Base-by-base conservation (phyloP, 1,140 invertebrate genomes). In the Drosophila rufa region DNA sequence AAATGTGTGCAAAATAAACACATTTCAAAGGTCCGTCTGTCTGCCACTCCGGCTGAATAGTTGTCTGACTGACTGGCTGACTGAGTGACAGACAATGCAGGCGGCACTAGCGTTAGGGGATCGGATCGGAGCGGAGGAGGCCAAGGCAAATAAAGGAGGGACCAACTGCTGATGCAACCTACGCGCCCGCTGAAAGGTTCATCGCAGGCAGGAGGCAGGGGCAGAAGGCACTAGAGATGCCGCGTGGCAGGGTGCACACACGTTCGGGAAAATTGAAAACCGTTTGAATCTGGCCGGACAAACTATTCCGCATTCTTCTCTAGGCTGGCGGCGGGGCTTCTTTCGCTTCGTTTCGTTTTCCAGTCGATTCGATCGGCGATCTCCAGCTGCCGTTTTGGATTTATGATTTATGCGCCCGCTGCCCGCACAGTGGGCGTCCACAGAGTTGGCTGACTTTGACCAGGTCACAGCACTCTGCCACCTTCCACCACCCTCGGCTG, bases 271-370 rank as follows among this genome's bases (percentile, higher is more conserved):
- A 78, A 78, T 69, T 60, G 61, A 84, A 80, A 80, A 80, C 68
- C 58, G 79, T 58, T 67, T 40, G 66, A 73, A 56, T 48, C 53
- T 36, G 14, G 65, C 46, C 43, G 53, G 78, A 46, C 70, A 82
- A 82, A 87, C 67, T 75, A 89, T 89, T 87, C 84, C 84, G 83
- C 84, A 87, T 89, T 89, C 84, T 80, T 87, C 58, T 5, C 58
- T 55, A 19, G 73, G 57, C 73, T 50, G 46, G 67, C 82, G 75
- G 68, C 82, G 75, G 68, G 78, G 38, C 55, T 56, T 71, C 22
- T 38, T 62, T 74, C 45, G 66, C 55, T 27, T 82, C 61, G 66
- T 47, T 74, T 70, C 57, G 53, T 64, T 61, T 69, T 69, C 30
- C 79, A 79, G 33, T 64, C 57, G 43, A 62, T 40, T 73, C 67